Percentiles rank a stretch among this genome's conserved stretches.
phyloP scores from a whole-genome alignment of 1,140 invertebrate species.

The Brachionus angularis region DNA sequence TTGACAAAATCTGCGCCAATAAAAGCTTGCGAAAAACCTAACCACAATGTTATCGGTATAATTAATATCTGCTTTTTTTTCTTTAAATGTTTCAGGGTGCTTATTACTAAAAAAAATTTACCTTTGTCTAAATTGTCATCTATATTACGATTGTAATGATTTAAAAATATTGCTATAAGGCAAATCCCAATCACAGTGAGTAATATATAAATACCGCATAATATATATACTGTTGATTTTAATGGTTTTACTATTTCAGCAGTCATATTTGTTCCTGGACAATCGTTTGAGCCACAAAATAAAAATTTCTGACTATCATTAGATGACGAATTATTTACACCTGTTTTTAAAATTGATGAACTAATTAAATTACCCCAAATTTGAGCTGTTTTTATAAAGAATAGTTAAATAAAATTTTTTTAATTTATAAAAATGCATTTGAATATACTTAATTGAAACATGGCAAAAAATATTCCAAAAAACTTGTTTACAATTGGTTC shows the following conservation, averaged over 20 bases:
- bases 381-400: slow-evolving; percentile 44
- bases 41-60: slow-evolving; percentile 89
- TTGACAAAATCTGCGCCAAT: slow-evolving; percentile 88
- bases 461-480: slow-evolving; percentile 95
- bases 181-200: not conserved
- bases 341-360: slow-evolving; percentile 70
- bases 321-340: not conserved
- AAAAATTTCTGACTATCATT: not conserved
- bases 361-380: slow-evolving; percentile 88
- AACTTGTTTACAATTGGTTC: slow-evolving; percentile 86
- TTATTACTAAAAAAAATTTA: not conserved
- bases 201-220: not conserved
- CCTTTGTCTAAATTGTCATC: not conserved
- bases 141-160: not conserved
- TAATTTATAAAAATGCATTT: no score
- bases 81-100: slow-evolving; percentile 60
- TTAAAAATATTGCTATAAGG: not conserved
- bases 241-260: not conserved
- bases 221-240: not conserved
- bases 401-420: not conserved
- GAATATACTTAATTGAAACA: slow-evolving; percentile 72
- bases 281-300: not conserved
- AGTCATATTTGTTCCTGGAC: not conserved
- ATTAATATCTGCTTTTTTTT: slow-evolving; percentile 75
- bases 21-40: slow-evolving; percentile 93